These are phyloP conservation scores for Trilocha varians DNA, from an alignment of 2,888 invertebrate species.

Conservation along the genomic window DNA sequence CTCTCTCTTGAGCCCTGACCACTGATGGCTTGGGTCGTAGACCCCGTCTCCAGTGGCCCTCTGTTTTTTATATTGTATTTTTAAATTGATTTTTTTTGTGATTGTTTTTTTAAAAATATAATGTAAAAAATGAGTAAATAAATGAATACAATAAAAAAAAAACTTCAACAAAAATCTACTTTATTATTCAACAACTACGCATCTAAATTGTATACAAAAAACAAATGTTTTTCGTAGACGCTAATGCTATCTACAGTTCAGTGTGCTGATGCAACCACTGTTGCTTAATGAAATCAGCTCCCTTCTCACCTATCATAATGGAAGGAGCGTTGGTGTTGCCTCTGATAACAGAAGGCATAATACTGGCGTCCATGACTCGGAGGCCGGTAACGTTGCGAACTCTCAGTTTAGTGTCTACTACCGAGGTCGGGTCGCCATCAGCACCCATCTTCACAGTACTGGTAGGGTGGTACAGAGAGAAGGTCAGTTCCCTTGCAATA, in stretches of 20 bases:
- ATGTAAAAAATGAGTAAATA: too few relatives aligned
- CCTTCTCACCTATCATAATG: conserved; percentile 79
- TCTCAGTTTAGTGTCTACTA: conserved; percentile 70
- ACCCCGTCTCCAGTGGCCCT: too few relatives aligned
- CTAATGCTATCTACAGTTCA: conserved; percentile 27
- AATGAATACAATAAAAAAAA: too few relatives aligned
- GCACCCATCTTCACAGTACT: conserved; percentile 78
- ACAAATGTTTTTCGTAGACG: background rate
- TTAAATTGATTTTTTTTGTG: too few relatives aligned
- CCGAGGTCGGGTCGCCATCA: conserved; percentile 46
- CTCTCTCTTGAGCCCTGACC: too few relatives aligned
- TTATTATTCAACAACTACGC: too few relatives aligned
- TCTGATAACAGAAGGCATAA: conserved; percentile 76
- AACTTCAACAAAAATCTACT: too few relatives aligned
- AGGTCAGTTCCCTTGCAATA: conserved; percentile 34
- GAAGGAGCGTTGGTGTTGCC: conserved; percentile 76
- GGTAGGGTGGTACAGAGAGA: conserved; percentile 79
- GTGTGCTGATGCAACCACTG: conserved; percentile 52
- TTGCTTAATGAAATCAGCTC: conserved; percentile 75
- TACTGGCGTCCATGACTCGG: conserved; percentile 77
- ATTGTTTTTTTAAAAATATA: too few relatives aligned
- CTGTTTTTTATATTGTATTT: too few relatives aligned
- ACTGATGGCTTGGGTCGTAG: too few relatives aligned
- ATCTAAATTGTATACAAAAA: too few relatives aligned
- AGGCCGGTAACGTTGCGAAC: conserved; percentile 68